A percentile compares a stretch with the other conserved stretches of the same genome.
Conservation (phyloP, 2,797 vertebrate species). For the Pangasius sanitwongsei region DNA sequence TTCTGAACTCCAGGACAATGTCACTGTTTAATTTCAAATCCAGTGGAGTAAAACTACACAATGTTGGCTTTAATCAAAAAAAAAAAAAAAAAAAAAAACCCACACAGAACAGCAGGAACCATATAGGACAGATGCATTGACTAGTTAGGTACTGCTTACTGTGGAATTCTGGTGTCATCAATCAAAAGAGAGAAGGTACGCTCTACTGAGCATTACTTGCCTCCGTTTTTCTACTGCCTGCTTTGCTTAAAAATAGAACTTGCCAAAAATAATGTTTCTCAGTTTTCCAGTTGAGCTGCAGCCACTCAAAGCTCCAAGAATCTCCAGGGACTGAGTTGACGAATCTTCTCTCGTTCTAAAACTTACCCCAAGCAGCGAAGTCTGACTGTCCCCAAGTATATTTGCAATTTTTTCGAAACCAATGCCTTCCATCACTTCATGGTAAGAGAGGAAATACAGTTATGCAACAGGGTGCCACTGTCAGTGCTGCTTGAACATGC, state of each 20-base stretch:
- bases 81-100: background rate
- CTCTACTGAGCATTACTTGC: background rate
- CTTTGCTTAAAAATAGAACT: background rate
- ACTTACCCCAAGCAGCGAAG: slow-evolving; percentile 13
- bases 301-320: slow-evolving; percentile 14
- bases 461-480: background rate
- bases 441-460: slow-evolving; percentile 34
- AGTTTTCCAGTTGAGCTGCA: slow-evolving; percentile 13
- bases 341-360: background rate
- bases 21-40: background rate
- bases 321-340: slow-evolving; percentile 6
- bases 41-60: background rate
- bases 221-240: background rate
- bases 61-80: too few relatives aligned
- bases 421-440: background rate
- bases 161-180: slow-evolving; percentile 5
- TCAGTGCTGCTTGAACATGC: background rate
- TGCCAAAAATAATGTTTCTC: slow-evolving; percentile 7
- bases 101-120: too few relatives aligned
- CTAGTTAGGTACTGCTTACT: background rate
- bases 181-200: background rate
- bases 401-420: slow-evolving; percentile 30
- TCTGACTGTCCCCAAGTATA: background rate
- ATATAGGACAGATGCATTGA: background rate
- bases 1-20: background rate